Conservation (phyloP, 1,140 invertebrate species). For the Cyclina sinensis region DNA sequence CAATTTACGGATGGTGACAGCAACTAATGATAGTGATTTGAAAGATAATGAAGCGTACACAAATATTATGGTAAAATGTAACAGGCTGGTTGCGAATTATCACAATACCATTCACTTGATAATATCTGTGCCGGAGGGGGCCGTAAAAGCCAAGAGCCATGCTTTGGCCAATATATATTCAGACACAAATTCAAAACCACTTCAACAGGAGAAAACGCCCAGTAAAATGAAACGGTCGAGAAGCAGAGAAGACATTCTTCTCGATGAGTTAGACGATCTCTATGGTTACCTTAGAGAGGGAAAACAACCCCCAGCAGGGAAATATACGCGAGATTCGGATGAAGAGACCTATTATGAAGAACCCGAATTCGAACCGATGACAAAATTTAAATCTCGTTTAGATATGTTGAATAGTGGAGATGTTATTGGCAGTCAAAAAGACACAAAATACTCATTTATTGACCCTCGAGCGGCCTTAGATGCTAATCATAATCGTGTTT, state of each 20-base stretch:
- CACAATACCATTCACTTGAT: conserved; percentile 92
- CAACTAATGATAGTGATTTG: conserved; percentile 94
- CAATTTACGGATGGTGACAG: conserved; percentile 94
- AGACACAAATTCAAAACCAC: conserved; percentile 51
- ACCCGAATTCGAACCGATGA: conserved; percentile 83
- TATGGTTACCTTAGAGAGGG: conserved; percentile 97
- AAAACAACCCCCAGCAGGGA: conserved; percentile 91
- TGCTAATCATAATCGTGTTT: conserved; percentile 47
- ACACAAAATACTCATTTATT: conserved; percentile 61
- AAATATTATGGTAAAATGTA: conserved; percentile 93
- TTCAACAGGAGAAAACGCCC: conserved; percentile 83
- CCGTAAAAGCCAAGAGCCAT: conserved; percentile 79
- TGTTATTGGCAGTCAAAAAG: conserved; percentile 50
- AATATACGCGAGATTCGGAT: conserved; percentile 82
- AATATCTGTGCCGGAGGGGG: conserved; percentile 84
- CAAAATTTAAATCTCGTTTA: conserved; percentile 79
- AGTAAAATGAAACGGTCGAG: conserved; percentile 74
- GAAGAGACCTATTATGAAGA: conserved; percentile 85
- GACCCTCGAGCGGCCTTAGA: conserved; percentile 44
- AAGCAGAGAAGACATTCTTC: conserved; percentile 89
- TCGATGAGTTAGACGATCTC: conserved; percentile 98
- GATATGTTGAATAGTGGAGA: conserved; percentile 77
- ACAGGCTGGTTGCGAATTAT: conserved; percentile 92
- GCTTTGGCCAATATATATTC: conserved; percentile 81
- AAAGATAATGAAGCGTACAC: conserved; percentile 93